Percentiles rank a stretch among this genome's conserved stretches.
These are phyloP conservation scores for Balaeniceps rex DNA, from an alignment of 2,113 vertebrate species.

Conservation along the genomic window DNA sequence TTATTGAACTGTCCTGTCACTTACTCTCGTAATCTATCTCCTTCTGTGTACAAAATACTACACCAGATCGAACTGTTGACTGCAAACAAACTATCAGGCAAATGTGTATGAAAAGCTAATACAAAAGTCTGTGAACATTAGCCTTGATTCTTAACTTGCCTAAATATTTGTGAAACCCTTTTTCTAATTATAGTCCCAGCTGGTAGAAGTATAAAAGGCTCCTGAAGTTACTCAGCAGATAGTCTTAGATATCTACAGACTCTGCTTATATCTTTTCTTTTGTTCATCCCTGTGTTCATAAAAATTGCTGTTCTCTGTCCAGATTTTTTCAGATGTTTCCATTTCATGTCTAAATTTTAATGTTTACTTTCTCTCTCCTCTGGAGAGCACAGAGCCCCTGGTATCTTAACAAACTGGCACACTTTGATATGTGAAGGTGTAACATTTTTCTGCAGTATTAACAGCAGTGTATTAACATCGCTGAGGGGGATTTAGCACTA, in stretches of 20 bases:
- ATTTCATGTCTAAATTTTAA: background rate
- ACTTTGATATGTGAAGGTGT: background rate
- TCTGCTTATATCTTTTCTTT: background rate
- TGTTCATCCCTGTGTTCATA: background rate
- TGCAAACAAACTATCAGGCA: background rate
- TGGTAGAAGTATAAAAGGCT: background rate
- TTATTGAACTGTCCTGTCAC: background rate
- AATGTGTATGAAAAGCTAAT: background rate
- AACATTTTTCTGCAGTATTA: constrained; percentile 3
- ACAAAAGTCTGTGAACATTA: background rate
- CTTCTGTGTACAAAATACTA: accelerated
- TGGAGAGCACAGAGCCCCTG: background rate
- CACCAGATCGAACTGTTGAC: background rate
- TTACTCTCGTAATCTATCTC: background rate
- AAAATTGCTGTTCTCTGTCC: background rate
- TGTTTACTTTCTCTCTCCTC: background rate
- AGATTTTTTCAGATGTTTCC: background rate
- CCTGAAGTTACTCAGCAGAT: background rate
- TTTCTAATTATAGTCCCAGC: background rate
- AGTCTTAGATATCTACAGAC: background rate
- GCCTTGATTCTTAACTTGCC: background rate
- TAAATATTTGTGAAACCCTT: background rate
- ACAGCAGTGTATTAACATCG: background rate
- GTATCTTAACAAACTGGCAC: background rate
- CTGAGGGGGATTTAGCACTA: background rate